phyloP scores from a whole-genome alignment of 2,888 invertebrate genomes.

The Caenorhabditis auriculariae region DNA sequence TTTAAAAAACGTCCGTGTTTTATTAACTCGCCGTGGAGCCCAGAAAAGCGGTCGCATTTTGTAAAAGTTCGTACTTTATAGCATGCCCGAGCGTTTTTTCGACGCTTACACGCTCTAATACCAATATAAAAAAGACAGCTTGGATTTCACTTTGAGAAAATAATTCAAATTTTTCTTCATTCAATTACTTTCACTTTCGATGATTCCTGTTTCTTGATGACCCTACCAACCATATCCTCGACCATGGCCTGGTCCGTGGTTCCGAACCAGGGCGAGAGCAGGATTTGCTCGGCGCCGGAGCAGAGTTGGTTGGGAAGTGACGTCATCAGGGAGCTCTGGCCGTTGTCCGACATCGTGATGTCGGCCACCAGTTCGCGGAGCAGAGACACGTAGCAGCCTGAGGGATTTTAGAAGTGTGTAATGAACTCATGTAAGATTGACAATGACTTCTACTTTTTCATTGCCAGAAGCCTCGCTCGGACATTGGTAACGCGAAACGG shows the following conservation, averaged over 20 bases:
- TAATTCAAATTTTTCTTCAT: constrained; percentile 40
- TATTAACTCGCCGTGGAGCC: too few species aligned
- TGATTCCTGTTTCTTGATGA: too few species aligned
- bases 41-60: too few species aligned
- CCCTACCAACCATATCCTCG: constrained; percentile 28
- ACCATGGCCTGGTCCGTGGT: constrained; percentile 39
- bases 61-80: not conserved
- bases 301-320: constrained; percentile 81
- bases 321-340: constrained; percentile 81
- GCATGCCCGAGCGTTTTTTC: not conserved
- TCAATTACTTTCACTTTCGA: constrained; percentile 4
- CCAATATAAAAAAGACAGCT: not conserved
- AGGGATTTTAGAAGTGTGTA: too few species aligned
- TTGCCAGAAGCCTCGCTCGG: too few species aligned
- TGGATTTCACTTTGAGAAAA: not conserved
- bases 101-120: too few species aligned
- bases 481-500: too few species aligned
- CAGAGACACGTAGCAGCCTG: constrained; percentile 77
- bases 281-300: constrained; percentile 66
- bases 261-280: constrained; percentile 35
- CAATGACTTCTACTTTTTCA: too few species aligned
- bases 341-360: constrained; percentile 89
- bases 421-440: not conserved
- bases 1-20: too few species aligned
- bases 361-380: constrained; percentile 87